These are phyloP conservation scores for Tachystola acroxantha DNA, from an alignment of 2,888 invertebrate genomes.

Conservation along the genomic window DNA sequence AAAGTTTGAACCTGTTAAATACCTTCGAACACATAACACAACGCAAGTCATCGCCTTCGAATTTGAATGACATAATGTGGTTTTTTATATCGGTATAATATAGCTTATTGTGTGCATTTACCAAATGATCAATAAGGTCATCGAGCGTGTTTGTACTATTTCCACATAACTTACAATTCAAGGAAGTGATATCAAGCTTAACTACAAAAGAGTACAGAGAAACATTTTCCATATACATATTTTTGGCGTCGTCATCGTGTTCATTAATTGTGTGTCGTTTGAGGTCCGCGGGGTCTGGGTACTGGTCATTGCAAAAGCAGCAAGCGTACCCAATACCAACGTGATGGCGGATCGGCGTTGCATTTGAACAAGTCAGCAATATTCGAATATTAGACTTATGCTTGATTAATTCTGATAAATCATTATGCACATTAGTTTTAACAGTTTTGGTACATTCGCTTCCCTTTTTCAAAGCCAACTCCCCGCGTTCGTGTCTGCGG, in stretches of 20 bases:
- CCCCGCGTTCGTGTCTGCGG: no score
- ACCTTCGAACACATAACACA: slow-evolving; percentile 23
- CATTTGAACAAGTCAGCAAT: slow-evolving; percentile 42
- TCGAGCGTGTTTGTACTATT: slow-evolving; percentile 5
- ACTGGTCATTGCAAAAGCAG: slow-evolving; percentile 37
- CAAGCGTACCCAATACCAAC: slow-evolving; percentile 42
- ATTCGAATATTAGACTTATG: slow-evolving; percentile 37
- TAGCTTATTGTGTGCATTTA: slow-evolving; percentile 17
- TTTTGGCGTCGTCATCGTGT: slow-evolving; percentile 28
- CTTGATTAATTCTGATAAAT: slow-evolving; percentile 23
- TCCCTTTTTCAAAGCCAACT: no score
- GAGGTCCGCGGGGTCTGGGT: slow-evolving; percentile 30
- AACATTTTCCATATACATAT: slow-evolving; percentile 24
- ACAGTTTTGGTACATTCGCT: no score
- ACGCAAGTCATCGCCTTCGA: slow-evolving; percentile 21
- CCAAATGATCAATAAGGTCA: slow-evolving; percentile 14
- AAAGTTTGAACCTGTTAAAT: slow-evolving; percentile 19
- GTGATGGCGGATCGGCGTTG: slow-evolving; percentile 42
- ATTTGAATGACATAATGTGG: slow-evolving; percentile 42
- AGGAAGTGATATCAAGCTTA: slow-evolving; percentile 39
- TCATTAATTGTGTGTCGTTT: slow-evolving; percentile 39
- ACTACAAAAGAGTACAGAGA: slow-evolving; percentile 36
- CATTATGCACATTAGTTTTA: no score
- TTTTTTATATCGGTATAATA: slow-evolving; percentile 27
- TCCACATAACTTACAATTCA: slow-evolving; percentile 11